Percentiles rank a stretch among this genome's conserved stretches.
Evolutionary conservation across 2,797 vertebrate genomes (phyloP).

Genomic region (Mionectes olivaceus): DNA sequence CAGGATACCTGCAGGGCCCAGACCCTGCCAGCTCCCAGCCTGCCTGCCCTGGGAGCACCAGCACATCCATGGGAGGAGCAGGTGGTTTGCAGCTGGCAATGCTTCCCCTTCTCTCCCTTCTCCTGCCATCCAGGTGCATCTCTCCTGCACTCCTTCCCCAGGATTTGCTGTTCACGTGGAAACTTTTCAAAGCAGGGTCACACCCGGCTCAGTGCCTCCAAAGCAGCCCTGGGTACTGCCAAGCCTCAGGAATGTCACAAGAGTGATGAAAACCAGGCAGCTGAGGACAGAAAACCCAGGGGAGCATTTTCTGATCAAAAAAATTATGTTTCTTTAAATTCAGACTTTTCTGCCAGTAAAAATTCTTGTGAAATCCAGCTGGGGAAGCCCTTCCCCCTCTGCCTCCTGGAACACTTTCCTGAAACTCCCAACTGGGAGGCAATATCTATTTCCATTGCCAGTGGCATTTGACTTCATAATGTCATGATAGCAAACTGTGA

Average conservation of each 20-base stretch:
- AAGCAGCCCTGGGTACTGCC: not conserved
- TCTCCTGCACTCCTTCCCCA: not conserved
- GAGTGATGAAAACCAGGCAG: not conserved
- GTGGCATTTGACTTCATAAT: slow-evolving; percentile 43
- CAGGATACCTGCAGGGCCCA: not conserved
- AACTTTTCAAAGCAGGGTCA: not conserved
- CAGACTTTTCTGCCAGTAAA: slow-evolving; percentile 9
- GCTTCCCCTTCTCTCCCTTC: not conserved
- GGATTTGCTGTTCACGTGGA: not conserved
- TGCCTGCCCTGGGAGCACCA: not conserved
- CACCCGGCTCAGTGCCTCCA: not conserved
- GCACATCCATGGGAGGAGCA: not conserved
- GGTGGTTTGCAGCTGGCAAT: not conserved
- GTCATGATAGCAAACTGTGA: not conserved
- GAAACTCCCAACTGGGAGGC: not conserved
- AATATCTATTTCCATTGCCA: not conserved
- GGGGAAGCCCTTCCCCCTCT: not conserved
- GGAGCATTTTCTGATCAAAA: not conserved
- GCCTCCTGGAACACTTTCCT: not conserved
- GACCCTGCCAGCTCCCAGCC: not conserved
- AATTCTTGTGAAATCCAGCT: not conserved
- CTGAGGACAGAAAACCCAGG: slow-evolving; percentile 1
- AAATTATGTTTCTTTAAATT: not conserved
- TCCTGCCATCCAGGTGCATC: not conserved
- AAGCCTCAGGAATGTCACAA: not conserved